These are phyloP conservation scores for Drosophila takahashii DNA, from an alignment of 1,140 invertebrate genomes.

Conservation along the genomic window DNA sequence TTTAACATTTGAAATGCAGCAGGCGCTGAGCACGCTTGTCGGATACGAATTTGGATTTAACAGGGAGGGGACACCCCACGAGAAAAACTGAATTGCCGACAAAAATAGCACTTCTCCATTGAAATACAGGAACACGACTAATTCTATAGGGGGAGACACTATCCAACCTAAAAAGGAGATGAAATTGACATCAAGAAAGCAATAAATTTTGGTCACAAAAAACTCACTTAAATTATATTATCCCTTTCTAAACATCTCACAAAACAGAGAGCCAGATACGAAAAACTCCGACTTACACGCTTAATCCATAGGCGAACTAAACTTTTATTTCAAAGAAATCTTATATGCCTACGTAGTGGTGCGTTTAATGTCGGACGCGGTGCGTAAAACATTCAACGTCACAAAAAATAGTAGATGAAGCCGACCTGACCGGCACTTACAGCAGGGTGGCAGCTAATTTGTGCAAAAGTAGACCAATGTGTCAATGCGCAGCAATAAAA, in stretches of 20 bases:
- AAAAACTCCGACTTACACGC: conserved; percentile 16
- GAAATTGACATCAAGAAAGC: conserved; percentile 6
- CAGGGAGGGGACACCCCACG: conserved; percentile 8
- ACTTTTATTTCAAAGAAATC: conserved; percentile 36
- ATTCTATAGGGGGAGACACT: conserved; percentile 1
- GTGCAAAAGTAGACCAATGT: conserved; percentile 63
- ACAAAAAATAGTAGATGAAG: conserved; percentile 58
- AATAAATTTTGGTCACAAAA: conserved; percentile 53
- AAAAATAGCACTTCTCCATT: conserved; percentile 65
- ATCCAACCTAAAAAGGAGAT: conserved; percentile 4
- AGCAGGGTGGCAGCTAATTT: conserved; percentile 64
- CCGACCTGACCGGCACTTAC: conserved; percentile 34
- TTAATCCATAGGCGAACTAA: conserved; percentile 43
- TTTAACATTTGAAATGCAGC: conserved; percentile 81
- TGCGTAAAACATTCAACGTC: conserved; percentile 67
- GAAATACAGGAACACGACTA: conserved; percentile 1
- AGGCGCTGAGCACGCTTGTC: conserved; percentile 69
- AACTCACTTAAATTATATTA: conserved; percentile 67
- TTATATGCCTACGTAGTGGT: conserved; percentile 51
- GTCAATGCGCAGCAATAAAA: conserved; percentile 74
- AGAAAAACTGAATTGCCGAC: conserved; percentile 75
- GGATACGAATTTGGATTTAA: conserved; percentile 15
- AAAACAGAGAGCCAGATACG: conserved; percentile 1
- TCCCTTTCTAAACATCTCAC: conserved; percentile 50
- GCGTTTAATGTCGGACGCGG: conserved; percentile 62